These are phyloP conservation scores for Lepus townsendii DNA, from an alignment of 2,797 vertebrate species.

Conservation along the genomic window DNA sequence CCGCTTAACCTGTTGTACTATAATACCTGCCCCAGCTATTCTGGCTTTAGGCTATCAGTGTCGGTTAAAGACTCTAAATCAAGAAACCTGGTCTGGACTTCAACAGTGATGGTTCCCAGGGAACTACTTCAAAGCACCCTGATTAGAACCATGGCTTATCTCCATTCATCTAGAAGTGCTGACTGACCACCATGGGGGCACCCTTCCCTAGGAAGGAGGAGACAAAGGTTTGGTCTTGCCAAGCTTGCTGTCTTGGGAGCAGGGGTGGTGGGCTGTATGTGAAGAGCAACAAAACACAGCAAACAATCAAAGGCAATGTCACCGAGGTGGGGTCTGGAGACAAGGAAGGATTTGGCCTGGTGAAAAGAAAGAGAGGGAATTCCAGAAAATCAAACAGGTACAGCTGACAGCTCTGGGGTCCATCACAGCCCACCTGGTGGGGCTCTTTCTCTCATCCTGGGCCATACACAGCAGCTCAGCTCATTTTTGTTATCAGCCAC, in stretches of 20 bases:
- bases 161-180: slow-evolving; percentile 38
- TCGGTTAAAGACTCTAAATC: slow-evolving; percentile 5
- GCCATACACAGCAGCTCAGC: neutral
- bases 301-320: slow-evolving; percentile 16
- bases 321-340: neutral
- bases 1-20: no score
- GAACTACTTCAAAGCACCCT: neutral
- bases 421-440: neutral
- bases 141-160: neutral
- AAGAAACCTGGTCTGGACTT: slow-evolving; percentile 11
- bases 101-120: neutral
- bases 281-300: neutral
- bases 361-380: neutral
- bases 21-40: neutral
- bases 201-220: neutral
- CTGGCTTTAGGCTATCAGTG: neutral
- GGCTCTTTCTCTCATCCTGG: neutral
- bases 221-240: neutral
- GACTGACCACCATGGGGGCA: neutral
- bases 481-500: neutral
- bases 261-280: neutral
- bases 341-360: neutral
- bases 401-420: neutral
- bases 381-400: neutral
- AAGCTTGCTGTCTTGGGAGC: neutral